Conservation (phyloP, 2,113 vertebrate species). For the Melanotaenia duboulayi region DNA sequence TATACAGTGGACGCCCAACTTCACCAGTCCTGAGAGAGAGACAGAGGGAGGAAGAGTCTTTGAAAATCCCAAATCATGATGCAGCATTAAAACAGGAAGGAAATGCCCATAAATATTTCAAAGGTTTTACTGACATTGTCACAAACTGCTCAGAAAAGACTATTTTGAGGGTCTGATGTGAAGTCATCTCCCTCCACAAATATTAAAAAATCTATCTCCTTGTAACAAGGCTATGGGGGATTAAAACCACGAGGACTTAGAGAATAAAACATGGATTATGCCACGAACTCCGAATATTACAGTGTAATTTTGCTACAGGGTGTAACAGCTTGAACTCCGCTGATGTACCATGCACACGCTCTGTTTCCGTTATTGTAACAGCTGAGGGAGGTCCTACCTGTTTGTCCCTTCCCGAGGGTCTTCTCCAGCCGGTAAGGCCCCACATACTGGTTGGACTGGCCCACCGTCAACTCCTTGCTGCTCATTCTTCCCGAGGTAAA, state of each 20-base stretch:
- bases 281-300: conserved; percentile 6
- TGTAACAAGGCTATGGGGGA: conserved; percentile 6
- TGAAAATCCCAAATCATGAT: conserved; percentile 46
- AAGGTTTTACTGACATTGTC: conserved; percentile 52
- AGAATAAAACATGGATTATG: conserved; percentile 21
- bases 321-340: conserved; percentile 11
- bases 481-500: conserved; percentile 74
- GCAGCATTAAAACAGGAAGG: conserved; percentile 59
- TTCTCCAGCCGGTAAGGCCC: conserved; percentile 86
- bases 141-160: conserved; percentile 29
- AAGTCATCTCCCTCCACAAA: background rate
- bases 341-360: conserved; percentile 7
- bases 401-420: conserved; percentile 86
- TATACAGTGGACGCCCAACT: conserved; percentile 94
- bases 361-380: background rate
- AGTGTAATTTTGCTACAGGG: background rate
- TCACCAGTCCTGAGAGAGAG: conserved; percentile 87
- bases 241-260: conserved; percentile 23
- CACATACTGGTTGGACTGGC: conserved; percentile 84
- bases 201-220: background rate
- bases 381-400: conserved; percentile 71
- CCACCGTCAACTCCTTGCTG: conserved; percentile 82
- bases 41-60: conserved; percentile 20
- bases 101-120: conserved; percentile 67
- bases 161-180: background rate